A percentile compares a stretch with the other conserved stretches of the same genome.
Evolutionary conservation across 23 tunicate genomes (phyloP).

Genomic region (Phallusia fumigata): DNA sequence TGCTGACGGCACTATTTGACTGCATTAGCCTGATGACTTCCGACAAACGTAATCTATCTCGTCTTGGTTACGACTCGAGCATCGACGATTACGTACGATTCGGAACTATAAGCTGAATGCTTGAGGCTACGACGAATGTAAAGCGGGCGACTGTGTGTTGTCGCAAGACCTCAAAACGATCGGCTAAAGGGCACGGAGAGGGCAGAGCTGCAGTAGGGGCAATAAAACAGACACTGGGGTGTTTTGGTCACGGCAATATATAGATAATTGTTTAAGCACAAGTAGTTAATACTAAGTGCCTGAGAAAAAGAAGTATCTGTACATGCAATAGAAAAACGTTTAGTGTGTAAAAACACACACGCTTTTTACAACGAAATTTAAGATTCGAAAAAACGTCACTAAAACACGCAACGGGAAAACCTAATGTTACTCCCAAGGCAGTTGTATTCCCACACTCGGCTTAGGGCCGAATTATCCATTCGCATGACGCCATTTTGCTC

Average conservation of each 20-base stretch:
- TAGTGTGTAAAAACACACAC: too few species aligned
- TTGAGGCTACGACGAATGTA: neutral
- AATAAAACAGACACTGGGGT: neutral
- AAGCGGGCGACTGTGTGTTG: neutral
- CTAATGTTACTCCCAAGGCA: too few species aligned
- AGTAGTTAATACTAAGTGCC: neutral
- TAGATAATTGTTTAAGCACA: too few species aligned
- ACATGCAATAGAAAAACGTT: too few species aligned
- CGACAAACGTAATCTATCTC: neutral
- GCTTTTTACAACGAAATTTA: too few species aligned
- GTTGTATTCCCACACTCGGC: neutral
- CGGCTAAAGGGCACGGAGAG: neutral
- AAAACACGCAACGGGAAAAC: too few species aligned
- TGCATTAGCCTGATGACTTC: neutral
- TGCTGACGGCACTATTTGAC: neutral
- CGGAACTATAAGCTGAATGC: neutral
- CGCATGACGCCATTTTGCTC: constrained; percentile 9
- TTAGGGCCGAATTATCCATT: neutral
- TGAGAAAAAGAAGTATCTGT: too few species aligned
- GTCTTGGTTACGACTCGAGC: neutral
- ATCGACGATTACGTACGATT: neutral
- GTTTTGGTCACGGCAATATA: neutral
- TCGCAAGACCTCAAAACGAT: neutral
- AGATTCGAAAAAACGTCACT: too few species aligned
- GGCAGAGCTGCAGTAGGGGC: neutral